Percentiles rank a stretch among this genome's conserved stretches.
Evolutionary conservation across 2,888 invertebrate genomes (phyloP).

Genomic region (Thyatira batis): DNA sequence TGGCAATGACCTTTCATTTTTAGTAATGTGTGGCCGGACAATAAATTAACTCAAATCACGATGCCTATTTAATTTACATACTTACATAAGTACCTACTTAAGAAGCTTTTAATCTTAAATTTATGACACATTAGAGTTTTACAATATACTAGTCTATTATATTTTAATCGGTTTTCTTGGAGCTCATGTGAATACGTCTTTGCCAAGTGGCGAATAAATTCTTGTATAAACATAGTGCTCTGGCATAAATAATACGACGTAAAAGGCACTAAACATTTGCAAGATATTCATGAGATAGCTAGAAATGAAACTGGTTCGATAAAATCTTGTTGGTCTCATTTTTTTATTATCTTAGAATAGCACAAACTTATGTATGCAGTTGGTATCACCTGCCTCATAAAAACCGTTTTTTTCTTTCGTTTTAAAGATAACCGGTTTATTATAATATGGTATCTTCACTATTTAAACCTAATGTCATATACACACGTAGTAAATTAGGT

Average conservation of each 20-base stretch:
- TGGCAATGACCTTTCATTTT: background rate
- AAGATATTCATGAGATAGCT: constrained; percentile 3
- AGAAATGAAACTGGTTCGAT: constrained; percentile 1
- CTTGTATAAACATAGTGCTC: background rate
- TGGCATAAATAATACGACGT: background rate
- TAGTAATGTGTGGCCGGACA: background rate
- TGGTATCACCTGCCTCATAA: background rate
- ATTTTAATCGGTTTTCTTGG: background rate
- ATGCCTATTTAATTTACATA: background rate
- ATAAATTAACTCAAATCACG: background rate
- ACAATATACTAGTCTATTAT: background rate
- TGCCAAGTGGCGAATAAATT: background rate
- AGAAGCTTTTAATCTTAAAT: background rate
- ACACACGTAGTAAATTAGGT: background rate
- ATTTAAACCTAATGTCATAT: too few relatives aligned
- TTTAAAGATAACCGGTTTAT: background rate
- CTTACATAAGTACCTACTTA: background rate
- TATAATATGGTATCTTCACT: background rate
- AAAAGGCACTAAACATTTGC: background rate
- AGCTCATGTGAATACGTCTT: background rate
- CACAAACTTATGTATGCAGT: background rate
- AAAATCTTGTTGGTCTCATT: constrained; percentile 1
- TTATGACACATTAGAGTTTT: background rate
- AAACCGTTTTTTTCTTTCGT: background rate
- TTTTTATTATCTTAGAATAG: background rate